Evolutionary conservation across 2,888 invertebrate genomes (phyloP).

Genomic region (Carpatolechia fugitivella): DNA sequence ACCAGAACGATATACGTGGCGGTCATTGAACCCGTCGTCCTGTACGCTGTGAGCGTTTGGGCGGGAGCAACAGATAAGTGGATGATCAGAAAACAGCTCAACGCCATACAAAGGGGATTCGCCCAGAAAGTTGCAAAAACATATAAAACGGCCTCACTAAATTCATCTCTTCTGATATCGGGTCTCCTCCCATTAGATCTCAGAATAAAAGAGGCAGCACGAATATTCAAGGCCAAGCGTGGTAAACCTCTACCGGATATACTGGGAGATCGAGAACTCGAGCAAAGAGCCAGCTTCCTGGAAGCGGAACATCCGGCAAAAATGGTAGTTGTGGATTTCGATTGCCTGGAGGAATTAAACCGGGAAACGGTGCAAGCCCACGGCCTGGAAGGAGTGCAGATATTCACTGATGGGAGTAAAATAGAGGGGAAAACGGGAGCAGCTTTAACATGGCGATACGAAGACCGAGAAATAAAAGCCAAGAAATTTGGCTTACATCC

Average conservation of each 20-base stretch:
- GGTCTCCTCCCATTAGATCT: not conserved
- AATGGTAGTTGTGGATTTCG: not conserved
- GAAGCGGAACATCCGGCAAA: slow-evolving; percentile 13
- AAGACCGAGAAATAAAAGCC: not conserved
- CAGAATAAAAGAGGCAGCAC: not conserved
- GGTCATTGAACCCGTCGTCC: not conserved
- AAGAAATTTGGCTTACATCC: slow-evolving; percentile 2
- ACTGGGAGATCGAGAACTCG: slow-evolving; percentile 19
- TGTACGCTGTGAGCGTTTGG: slow-evolving; percentile 19
- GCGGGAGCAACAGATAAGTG: not conserved
- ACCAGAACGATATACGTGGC: slow-evolving; percentile 8
- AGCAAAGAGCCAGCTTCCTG: slow-evolving; percentile 7
- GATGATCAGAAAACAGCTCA: not conserved
- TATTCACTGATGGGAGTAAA: too few species aligned
- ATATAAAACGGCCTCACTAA: slow-evolving; percentile 21
- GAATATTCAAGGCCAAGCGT: not conserved
- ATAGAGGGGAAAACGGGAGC: not conserved
- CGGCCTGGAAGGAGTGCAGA: too few species aligned
- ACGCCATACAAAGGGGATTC: not conserved
- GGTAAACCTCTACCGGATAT: too few species aligned
- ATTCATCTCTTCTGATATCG: slow-evolving; percentile 15
- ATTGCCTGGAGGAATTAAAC: not conserved
- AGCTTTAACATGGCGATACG: not conserved
- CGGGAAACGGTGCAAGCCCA: too few species aligned
- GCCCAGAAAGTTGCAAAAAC: slow-evolving; percentile 17